Evolutionary conservation across 2,113 vertebrate species (phyloP), one percentile per base, ranked within the genome.

Genomic region (Stomatorhinus ivindoensis): DNA sequence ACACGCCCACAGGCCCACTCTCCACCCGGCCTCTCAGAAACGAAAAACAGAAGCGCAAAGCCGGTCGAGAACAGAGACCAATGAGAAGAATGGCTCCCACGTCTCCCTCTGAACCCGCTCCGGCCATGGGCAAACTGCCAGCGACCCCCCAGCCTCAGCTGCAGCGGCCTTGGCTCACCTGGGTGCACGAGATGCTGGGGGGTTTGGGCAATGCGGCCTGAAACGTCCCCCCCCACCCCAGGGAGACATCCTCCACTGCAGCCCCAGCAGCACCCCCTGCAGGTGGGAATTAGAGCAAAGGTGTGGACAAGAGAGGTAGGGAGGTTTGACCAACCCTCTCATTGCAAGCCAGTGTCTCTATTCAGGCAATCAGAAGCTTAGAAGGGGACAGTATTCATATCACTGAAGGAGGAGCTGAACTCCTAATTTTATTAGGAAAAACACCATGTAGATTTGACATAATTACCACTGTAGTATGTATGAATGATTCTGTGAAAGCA

Each of bases 291-390:
- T 83, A 48, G 46, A 27, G 15, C 3, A 39, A 35, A 47, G 94
- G 46, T 92, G 92, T 89, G 90, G 27, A n/a, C 88, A 91, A 88
- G 94, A 94, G 91, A 95, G 92, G 89, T 92, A 90, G 89, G 93
- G 92, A 91, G 94, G 94, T 91, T 89, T 65, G 2, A 50, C 4
- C 48, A n/a, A 10, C 9, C 1, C 9, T 53, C 87, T 58, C 42
- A 2, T 2, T 31, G 24, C 5, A 9, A 21, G 2, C 50, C 53
- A 7, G 11, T 15, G 17, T 53, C 17, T 11, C 44, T 3, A n/a
- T n/a, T 90, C 48, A 61, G 35, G 9, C 85, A 42, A 15, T 4
- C 85, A 39, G 39, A 46, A 86, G 73, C 1, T 27, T 4, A 86
- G 89, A 76, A 83, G 87, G 48, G 88, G 44, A 88, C 19, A 73